Percentiles rank a stretch among this genome's conserved stretches.
phyloP scores from a whole-genome alignment of 1,140 invertebrate genomes.

The Chrysoperla carnea region DNA sequence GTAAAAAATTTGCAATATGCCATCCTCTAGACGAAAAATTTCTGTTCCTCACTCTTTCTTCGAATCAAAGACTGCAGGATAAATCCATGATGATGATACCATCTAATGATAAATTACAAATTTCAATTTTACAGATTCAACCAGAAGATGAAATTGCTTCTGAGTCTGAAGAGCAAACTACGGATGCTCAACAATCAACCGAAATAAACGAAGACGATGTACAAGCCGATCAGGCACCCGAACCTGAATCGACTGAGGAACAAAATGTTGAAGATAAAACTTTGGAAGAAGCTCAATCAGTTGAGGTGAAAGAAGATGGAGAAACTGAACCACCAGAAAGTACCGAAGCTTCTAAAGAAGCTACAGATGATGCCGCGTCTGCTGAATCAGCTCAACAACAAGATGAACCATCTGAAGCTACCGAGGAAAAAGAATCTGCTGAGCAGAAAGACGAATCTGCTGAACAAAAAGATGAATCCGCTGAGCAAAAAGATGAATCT shows the following conservation, averaged over 20 bases:
- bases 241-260: not conserved
- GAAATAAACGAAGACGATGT: constrained; percentile 3
- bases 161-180: constrained; percentile 3
- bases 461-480: not conserved
- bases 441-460: not conserved
- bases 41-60: too few species aligned
- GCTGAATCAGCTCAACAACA: constrained; percentile 2
- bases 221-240: not conserved
- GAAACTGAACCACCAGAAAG: not conserved
- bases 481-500: not conserved
- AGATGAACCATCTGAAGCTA: constrained; percentile 1
- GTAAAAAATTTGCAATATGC: too few species aligned
- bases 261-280: constrained; percentile 2
- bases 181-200: constrained; percentile 1
- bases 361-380: not conserved
- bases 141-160: constrained; percentile 2
- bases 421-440: not conserved
- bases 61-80: too few species aligned
- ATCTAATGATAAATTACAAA: too few species aligned
- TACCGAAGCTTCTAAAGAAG: not conserved
- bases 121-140: too few species aligned
- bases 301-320: not conserved
- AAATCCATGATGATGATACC: too few species aligned
- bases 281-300: constrained; percentile 1
- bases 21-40: too few species aligned